A percentile compares a stretch with the other conserved stretches of the same genome.
These are phyloP conservation scores for Gorsachius goisagi DNA, from an alignment of 2,113 vertebrate species.

Conservation along the genomic window DNA sequence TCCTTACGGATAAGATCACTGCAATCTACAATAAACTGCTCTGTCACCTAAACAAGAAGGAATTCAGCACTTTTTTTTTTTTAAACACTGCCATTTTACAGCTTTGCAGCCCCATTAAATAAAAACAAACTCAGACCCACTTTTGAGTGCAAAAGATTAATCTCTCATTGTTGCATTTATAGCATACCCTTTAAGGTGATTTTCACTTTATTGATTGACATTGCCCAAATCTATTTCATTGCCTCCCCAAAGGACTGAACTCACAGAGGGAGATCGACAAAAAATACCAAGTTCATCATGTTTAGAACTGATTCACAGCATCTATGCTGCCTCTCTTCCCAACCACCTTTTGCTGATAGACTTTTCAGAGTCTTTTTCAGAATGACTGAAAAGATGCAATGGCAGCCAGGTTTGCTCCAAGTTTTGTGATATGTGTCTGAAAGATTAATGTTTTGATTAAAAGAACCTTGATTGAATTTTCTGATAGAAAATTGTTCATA, in stretches of 20 bases:
- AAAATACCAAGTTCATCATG: constrained; percentile 65
- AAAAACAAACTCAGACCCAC: neutral
- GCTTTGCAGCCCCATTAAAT: neutral
- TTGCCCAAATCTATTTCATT: constrained; percentile 56
- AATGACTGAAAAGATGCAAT: constrained; percentile 1
- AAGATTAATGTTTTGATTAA: constrained; percentile 74
- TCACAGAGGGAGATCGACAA: constrained; percentile 49
- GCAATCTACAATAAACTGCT: neutral
- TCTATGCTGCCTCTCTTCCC: constrained; percentile 6
- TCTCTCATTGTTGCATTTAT: constrained; percentile 34
- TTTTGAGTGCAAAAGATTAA: neutral
- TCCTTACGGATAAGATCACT: neutral
- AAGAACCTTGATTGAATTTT: constrained; percentile 68
- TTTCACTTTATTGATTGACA: constrained; percentile 64
- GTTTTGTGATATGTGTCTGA: constrained; percentile 54
- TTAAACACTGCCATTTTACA: neutral
- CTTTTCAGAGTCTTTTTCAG: constrained; percentile 17
- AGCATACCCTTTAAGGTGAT: constrained; percentile 29
- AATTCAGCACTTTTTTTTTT: neutral
- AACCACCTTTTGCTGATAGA: constrained; percentile 28
- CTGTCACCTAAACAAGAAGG: neutral
- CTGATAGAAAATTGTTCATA: constrained; percentile 63
- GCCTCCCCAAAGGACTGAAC: constrained; percentile 38
- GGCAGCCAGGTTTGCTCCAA: constrained; percentile 16
- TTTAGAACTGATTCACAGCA: constrained; percentile 56